Evolutionary conservation across 2,797 vertebrate genomes (phyloP), one percentile per base, ranked within the genome.

Genomic region (Rhinatrema bivittatum): DNA sequence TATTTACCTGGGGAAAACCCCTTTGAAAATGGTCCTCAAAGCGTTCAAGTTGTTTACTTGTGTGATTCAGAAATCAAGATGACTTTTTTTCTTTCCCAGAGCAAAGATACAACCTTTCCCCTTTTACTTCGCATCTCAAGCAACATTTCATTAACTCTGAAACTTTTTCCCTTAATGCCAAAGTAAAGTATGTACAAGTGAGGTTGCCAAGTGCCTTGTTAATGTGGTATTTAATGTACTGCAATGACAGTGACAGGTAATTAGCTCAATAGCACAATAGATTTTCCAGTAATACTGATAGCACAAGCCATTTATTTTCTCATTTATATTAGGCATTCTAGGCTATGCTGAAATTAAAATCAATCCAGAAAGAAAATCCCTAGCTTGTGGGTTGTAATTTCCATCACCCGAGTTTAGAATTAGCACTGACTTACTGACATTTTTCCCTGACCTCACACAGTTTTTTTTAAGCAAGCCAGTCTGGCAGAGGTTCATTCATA

Each of bases 141-240:
- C n/a, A n/a, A n/a, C n/a, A n/a, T n/a, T 50, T 47, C 34, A 50
- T 50, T 50, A 50, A 43, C 34, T 42, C 31, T 25, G 34, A 50
- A 50, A 50, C 50, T 42, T 50, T 42, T 50, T 42, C 33, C 32
- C 23, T 39, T 39, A 43, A 50, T 32, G 33, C 39, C 36, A 28
- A 37, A 53, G 34, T 56, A 37, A 21, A 0, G 0, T 34, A 20
- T 21, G 35, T 36, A 36, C 25, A 42, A 49, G 51, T 36, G 37
- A 52, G 36, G 18, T 55, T 53, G 37, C 35, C 49, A 58, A 58
- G 31, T 52, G 41, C 41, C 57, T 61, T 58, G 47, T 65, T 64
- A 68, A 53, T 50, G 37, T 41, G 53, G 53, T 66, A 46, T 62
- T 66, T 65, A 62, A 62, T 56, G 50, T 58, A 42, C 44, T 60